Conservation (phyloP, 2,797 vertebrate species). For the Limosa lapponica region DNA sequence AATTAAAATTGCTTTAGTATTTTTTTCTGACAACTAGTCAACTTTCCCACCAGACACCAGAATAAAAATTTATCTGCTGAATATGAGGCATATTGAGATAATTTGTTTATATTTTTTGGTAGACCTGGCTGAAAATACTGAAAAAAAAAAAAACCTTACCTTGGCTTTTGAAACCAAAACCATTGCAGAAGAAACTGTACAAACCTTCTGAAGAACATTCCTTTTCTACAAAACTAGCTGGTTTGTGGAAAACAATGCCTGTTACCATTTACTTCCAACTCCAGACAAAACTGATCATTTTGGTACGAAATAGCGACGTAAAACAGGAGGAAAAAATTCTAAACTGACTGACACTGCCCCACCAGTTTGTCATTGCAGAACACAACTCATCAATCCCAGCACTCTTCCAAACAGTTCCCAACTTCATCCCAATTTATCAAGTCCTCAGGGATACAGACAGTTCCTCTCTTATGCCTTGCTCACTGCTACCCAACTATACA, state of each 20-base stretch:
- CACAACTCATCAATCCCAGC: background rate
- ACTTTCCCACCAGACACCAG: background rate
- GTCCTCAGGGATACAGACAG: background rate
- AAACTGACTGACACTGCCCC: background rate
- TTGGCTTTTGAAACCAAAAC: background rate
- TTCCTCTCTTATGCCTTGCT: background rate
- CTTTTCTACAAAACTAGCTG: background rate
- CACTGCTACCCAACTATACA: background rate
- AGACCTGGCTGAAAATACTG: background rate
- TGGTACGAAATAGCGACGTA: background rate
- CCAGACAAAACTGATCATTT: background rate
- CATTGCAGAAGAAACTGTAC: background rate
- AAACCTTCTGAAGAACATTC: background rate
- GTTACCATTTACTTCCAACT: background rate
- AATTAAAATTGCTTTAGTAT: background rate
- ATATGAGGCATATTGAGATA: background rate
- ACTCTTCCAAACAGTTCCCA: background rate
- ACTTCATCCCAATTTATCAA: background rate
- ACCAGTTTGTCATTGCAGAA: background rate
- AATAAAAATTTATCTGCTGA: background rate
- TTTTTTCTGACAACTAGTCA: background rate
- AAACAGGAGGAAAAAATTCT: background rate
- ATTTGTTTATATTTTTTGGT: background rate
- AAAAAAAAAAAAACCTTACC: background rate
- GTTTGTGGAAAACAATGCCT: background rate